Evolutionary conservation across 2,113 vertebrate genomes (phyloP).

Genomic region (Seriola rivoliana): DNA sequence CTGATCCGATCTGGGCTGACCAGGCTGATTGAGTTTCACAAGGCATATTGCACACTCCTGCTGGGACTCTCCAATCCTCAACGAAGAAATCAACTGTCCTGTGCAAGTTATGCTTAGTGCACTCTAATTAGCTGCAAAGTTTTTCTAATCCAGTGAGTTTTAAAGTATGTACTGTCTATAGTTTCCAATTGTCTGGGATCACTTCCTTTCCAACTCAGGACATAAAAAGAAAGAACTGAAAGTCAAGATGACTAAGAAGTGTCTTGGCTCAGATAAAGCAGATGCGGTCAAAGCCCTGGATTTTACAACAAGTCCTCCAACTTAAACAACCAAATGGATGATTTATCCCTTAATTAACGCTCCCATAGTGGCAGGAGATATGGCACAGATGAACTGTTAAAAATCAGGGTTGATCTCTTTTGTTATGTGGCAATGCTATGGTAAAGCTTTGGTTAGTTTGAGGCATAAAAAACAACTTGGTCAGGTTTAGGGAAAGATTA

Average conservation of each 20-base stretch:
- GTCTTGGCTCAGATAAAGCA: background rate
- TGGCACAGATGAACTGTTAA: no score
- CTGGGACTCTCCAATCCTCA: background rate
- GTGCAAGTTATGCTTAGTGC: background rate
- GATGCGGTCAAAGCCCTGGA: constrained; percentile 8
- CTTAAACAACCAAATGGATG: background rate
- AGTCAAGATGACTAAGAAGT: background rate
- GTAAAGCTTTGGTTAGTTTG: no score
- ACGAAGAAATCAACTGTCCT: constrained; percentile 13
- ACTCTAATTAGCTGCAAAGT: constrained; percentile 4
- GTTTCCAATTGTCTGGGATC: background rate
- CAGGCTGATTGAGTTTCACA: constrained; percentile 15
- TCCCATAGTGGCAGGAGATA: no score
- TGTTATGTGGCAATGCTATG: no score
- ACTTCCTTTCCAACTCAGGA: background rate
- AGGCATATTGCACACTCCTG: background rate
- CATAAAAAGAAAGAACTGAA: background rate
- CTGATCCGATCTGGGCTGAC: constrained; percentile 3
- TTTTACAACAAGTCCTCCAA: background rate
- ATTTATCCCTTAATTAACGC: no score
- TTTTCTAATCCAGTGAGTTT: background rate
- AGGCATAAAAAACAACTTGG: no score
- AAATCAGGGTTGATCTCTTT: no score
- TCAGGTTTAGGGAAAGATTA: no score
- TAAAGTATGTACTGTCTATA: background rate